phyloP scores from a whole-genome alignment of 2,888 invertebrate genomes.

The Yponomeuta malinellus region DNA sequence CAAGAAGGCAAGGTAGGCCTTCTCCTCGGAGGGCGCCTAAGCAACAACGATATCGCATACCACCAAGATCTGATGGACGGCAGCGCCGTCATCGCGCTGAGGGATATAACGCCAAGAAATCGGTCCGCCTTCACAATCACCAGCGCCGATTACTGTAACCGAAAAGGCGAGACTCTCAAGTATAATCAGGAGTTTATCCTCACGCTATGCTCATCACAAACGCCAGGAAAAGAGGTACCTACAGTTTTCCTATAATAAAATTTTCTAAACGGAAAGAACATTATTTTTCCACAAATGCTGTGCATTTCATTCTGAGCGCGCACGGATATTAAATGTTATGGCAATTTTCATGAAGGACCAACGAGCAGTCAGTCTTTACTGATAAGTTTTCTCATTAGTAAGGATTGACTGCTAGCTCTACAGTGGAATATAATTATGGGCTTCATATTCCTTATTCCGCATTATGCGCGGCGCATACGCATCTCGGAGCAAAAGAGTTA shows the following conservation, averaged over 20 bases:
- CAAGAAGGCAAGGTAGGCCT: conserved; percentile 45
- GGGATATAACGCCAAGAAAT: conserved; percentile 36
- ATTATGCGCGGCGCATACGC: not conserved
- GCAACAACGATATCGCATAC: conserved; percentile 52
- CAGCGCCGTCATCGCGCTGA: conserved; percentile 42
- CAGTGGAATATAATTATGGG: too few relatives aligned
- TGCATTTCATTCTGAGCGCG: too few relatives aligned
- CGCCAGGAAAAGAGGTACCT: conserved; percentile 36
- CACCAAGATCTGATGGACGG: conserved; percentile 60
- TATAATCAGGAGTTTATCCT: conserved; percentile 65
- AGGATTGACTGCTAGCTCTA: too few relatives aligned
- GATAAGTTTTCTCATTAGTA: too few relatives aligned
- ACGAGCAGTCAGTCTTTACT: not conserved
- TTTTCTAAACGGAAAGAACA: too few relatives aligned
- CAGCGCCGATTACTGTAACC: conserved; percentile 60
- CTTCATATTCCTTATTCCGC: too few relatives aligned
- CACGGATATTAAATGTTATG: too few relatives aligned
- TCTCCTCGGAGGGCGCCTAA: conserved; percentile 54
- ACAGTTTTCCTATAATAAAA: too few relatives aligned
- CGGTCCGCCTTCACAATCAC: conserved; percentile 52
- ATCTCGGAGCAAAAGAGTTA: not conserved
- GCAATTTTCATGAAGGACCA: not conserved
- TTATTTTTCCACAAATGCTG: too few relatives aligned
- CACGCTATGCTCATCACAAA: conserved; percentile 45
- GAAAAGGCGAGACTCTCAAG: conserved; percentile 53